These are phyloP conservation scores for Dendrophyllia cribrosa DNA, from an alignment of 64 coral and sea anemone genomes.

Conservation along the genomic window DNA sequence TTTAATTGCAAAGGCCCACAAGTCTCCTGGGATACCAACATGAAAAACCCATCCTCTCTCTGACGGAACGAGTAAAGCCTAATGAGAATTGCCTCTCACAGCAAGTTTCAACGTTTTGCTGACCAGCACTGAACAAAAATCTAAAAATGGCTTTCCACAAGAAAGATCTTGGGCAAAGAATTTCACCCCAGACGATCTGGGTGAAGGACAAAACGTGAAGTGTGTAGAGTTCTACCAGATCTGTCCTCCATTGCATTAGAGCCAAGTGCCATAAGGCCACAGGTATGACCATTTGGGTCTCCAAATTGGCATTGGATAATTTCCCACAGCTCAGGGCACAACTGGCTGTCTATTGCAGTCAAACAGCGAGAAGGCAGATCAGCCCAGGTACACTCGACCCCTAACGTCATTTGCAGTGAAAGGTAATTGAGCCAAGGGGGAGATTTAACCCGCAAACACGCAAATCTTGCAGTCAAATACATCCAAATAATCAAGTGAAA, in stretches of 20 bases:
- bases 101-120: not conserved
- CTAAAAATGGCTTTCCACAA: not conserved
- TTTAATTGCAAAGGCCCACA: slow-evolving; percentile 20
- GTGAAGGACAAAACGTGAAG: not conserved
- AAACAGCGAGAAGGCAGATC: not conserved
- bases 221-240: not conserved
- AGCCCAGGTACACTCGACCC: not conserved
- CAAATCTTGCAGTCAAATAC: too few relatives aligned
- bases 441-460: too few relatives aligned
- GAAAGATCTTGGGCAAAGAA: slow-evolving; percentile 1
- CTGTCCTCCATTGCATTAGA: slow-evolving; percentile 10
- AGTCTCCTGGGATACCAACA: not conserved
- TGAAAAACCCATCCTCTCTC: not conserved
- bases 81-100: not conserved
- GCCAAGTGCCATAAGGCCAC: slow-evolving; percentile 35
- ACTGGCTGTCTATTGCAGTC: not conserved
- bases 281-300: not conserved
- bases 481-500: too few relatives aligned
- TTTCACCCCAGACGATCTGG: not conserved
- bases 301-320: not conserved
- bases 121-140: not conserved
- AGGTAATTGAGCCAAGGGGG: too few relatives aligned
- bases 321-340: not conserved
- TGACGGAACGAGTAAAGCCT: not conserved
- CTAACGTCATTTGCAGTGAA: too few relatives aligned